A percentile compares a stretch with the other conserved stretches of the same genome.
Evolutionary conservation across 2,113 vertebrate genomes (phyloP).

Genomic region (Illadopsis cleaveri): DNA sequence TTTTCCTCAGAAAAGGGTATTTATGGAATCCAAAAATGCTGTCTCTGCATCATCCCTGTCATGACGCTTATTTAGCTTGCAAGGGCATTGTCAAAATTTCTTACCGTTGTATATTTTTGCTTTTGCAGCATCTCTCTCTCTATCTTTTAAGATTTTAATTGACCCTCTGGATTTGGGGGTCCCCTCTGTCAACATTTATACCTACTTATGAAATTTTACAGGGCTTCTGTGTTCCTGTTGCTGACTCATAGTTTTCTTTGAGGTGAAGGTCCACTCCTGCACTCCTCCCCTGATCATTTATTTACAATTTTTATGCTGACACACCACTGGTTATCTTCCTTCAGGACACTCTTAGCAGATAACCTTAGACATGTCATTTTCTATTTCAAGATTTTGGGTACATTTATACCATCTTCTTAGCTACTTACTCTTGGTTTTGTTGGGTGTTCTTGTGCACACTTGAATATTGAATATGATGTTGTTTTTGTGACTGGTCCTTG

Average conservation of each 20-base stretch:
- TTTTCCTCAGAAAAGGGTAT: constrained; percentile 7
- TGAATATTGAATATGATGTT: neutral
- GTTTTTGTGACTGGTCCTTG: neutral
- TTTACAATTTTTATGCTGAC: neutral
- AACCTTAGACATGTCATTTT: neutral
- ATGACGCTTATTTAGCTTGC: neutral
- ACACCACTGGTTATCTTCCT: neutral
- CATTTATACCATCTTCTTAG: neutral
- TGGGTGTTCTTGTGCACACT: neutral
- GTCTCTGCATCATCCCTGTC: neutral
- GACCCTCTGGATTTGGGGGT: neutral
- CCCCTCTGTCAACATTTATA: neutral
- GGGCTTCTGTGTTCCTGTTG: neutral
- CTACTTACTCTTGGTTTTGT: neutral
- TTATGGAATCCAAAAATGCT: constrained; percentile 35
- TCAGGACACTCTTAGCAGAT: neutral
- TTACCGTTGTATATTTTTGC: neutral
- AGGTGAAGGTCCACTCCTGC: neutral
- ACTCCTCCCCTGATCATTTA: neutral
- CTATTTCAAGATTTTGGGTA: neutral
- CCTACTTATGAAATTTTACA: neutral
- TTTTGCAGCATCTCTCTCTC: neutral
- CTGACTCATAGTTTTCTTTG: neutral
- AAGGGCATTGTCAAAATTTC: neutral
- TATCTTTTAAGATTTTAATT: neutral